These are phyloP conservation scores for Mercenaria mercenaria DNA, from an alignment of 1,140 invertebrate species.

Conservation along the genomic window DNA sequence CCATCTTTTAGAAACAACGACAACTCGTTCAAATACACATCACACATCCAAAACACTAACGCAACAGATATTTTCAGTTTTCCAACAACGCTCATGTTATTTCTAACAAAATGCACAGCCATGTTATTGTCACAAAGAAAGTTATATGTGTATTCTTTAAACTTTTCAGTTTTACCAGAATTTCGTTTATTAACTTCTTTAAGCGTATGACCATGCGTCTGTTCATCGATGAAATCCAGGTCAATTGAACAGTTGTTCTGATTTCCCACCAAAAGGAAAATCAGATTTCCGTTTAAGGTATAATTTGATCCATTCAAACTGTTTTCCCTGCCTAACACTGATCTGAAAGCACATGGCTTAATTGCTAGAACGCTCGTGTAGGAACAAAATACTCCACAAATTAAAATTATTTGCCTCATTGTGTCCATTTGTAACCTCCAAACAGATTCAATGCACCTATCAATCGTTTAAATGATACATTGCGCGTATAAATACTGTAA, in stretches of 20 bases:
- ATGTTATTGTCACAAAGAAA: neutral
- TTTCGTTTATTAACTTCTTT: neutral
- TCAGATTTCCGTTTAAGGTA: neutral
- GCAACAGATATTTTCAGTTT: neutral
- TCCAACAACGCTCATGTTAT: neutral
- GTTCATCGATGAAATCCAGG: neutral
- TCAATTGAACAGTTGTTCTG: neutral
- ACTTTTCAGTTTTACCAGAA: neutral
- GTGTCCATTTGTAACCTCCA: too few species aligned
- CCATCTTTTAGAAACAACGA: neutral
- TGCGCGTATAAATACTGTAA: too few species aligned
- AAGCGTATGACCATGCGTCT: neutral
- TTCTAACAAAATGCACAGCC: neutral
- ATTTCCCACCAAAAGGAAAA: neutral
- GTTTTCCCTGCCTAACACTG: neutral
- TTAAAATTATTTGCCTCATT: too few species aligned
- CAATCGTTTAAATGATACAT: too few species aligned
- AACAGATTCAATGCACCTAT: too few species aligned
- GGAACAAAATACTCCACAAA: too few species aligned
- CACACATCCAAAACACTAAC: neutral
- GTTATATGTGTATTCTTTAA: neutral
- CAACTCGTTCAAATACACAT: neutral
- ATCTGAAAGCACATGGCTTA: neutral
- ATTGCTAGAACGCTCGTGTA: neutral
- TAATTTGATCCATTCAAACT: neutral